Percentiles rank a stretch among this genome's conserved stretches.
These are phyloP conservation scores for Serilophus lunatus DNA, from an alignment of 2,113 vertebrate genomes.

Conservation along the genomic window DNA sequence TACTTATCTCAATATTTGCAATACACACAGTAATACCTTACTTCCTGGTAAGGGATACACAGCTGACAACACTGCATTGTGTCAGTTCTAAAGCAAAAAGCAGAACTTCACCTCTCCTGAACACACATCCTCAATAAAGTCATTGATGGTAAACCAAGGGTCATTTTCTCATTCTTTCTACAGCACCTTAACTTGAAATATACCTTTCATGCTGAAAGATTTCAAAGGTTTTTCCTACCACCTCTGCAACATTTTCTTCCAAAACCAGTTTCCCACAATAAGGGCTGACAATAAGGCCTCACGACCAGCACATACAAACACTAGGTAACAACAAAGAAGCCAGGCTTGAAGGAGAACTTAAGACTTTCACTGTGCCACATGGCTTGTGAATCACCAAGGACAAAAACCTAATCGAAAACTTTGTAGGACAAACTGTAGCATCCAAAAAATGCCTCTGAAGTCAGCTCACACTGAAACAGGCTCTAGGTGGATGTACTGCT, in stretches of 20 bases:
- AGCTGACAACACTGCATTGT: not conserved
- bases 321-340: not conserved
- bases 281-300: not conserved
- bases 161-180: not conserved
- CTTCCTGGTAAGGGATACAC: not conserved
- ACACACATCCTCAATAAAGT: not conserved
- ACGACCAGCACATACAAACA: not conserved
- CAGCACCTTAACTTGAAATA: not conserved
- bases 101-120: not conserved
- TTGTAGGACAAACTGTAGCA: not conserved
- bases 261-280: not conserved
- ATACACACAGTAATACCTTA: not conserved
- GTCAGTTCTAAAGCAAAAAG: not conserved
- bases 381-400: not conserved
- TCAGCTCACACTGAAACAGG: not conserved
- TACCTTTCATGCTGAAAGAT: not conserved
- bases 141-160: not conserved
- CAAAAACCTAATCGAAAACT: not conserved
- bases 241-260: not conserved
- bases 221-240: not conserved
- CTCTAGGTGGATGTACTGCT: not conserved
- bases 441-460: not conserved
- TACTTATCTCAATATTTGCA: conserved; percentile 39
- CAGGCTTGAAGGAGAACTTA: not conserved
- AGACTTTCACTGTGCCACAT: not conserved